Conservation (phyloP, 2,797 vertebrate genomes). For the Trachurus trachurus region DNA sequence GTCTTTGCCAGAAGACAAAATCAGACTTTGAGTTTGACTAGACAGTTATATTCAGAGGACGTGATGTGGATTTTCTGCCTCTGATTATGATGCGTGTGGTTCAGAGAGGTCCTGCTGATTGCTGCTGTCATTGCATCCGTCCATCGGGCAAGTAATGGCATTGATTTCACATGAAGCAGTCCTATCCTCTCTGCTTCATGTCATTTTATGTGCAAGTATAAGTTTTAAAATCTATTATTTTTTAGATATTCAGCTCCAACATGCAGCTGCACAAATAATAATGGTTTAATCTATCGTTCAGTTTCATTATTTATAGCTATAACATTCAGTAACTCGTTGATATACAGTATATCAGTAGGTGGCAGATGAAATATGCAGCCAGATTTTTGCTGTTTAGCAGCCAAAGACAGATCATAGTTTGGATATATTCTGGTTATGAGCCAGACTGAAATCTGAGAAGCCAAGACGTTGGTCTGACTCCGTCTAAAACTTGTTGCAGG, state of each 20-base stretch:
- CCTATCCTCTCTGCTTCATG: constrained; percentile 20
- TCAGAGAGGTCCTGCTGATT: constrained; percentile 23
- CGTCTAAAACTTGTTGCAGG: constrained; percentile 36
- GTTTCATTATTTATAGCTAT: constrained; percentile 12
- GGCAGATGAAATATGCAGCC: constrained; percentile 14
- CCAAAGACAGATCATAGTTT: constrained; percentile 21
- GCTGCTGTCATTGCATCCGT: constrained; percentile 19
- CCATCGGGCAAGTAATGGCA: constrained; percentile 58
- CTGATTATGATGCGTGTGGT: constrained; percentile 28
- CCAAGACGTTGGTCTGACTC: constrained; percentile 31
- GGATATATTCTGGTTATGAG: constrained; percentile 13
- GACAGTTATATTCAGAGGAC: constrained; percentile 21
- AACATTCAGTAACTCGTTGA: neutral
- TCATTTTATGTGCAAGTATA: constrained; percentile 5
- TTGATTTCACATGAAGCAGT: constrained; percentile 45
- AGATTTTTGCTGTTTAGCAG: constrained; percentile 17
- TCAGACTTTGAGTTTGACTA: constrained; percentile 51
- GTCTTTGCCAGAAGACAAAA: constrained; percentile 37
- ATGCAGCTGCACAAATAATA: constrained; percentile 13
- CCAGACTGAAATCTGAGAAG: constrained; percentile 39
- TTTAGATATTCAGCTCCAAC: neutral
- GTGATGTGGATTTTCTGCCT: constrained; percentile 42
- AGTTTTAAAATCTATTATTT: constrained; percentile 14
- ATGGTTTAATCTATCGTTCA: neutral
- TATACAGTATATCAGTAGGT: neutral